Percentiles rank a stretch among this genome's conserved stretches.
phyloP scores from a whole-genome alignment of 1,140 invertebrate species.

The Drosophila bocqueti region DNA sequence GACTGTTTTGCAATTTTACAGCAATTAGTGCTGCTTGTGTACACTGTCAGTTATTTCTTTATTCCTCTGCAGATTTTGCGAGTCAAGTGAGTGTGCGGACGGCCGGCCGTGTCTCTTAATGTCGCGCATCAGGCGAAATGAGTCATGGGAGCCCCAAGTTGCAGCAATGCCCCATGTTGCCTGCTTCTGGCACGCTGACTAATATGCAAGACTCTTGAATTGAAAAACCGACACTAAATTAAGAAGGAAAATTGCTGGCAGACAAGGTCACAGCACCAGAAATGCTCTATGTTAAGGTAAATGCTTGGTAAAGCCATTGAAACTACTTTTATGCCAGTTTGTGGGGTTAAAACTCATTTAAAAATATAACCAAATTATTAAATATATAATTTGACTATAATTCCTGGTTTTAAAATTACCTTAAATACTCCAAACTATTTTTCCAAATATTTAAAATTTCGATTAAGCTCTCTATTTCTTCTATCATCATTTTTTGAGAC shows the following conservation, averaged over 20 bases:
- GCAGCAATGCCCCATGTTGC: constrained; percentile 20
- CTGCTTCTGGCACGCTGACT: constrained; percentile 51
- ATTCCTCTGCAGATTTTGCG: constrained; percentile 61
- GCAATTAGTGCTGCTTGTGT: constrained; percentile 77
- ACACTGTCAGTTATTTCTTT: constrained; percentile 72
- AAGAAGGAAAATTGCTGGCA: constrained; percentile 12
- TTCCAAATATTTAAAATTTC: background rate
- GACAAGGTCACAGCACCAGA: accelerated
- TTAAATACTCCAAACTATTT: background rate
- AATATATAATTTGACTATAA: background rate
- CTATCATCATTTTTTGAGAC: background rate
- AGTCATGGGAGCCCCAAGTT: constrained; percentile 55
- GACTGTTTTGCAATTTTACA: constrained; percentile 64
- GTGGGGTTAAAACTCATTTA: too few species aligned
- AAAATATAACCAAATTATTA: too few species aligned
- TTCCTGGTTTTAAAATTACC: background rate
- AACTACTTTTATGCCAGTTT: too few species aligned
- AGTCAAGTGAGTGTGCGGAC: constrained; percentile 57
- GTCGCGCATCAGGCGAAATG: constrained; percentile 59
- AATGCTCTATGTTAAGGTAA: constrained; percentile 4
- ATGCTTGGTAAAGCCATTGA: background rate
- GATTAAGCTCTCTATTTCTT: too few species aligned
- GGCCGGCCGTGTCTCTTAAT: constrained; percentile 29
- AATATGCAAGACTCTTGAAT: constrained; percentile 53
- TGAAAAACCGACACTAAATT: constrained; percentile 54